Evolutionary conservation across 2,113 vertebrate genomes (phyloP).

Genomic region (Eurypyga helias): DNA sequence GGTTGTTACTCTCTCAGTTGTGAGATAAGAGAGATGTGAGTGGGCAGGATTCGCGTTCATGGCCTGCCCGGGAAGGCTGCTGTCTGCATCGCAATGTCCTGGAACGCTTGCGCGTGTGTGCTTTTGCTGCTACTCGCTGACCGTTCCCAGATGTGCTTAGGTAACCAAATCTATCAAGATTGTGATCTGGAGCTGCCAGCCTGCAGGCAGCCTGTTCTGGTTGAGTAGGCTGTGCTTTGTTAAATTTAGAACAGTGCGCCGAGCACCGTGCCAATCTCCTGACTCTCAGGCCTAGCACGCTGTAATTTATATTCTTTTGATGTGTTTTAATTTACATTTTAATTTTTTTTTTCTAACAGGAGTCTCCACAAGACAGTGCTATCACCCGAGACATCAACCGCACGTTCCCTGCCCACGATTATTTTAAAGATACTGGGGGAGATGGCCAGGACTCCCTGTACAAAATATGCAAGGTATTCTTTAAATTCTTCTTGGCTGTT

Average conservation of each 20-base stretch:
- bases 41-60: neutral
- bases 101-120: neutral
- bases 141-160: neutral
- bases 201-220: conserved; percentile 4
- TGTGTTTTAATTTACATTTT: neutral
- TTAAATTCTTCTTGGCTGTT: neutral
- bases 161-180: neutral
- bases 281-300: neutral
- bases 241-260: neutral
- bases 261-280: neutral
- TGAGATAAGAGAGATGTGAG: neutral
- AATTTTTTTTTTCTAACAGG: conserved; percentile 72
- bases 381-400: conserved; percentile 98
- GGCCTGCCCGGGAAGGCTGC: neutral
- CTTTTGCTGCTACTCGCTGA: neutral
- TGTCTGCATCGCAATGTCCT: neutral
- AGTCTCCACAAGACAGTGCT: conserved; percentile 97
- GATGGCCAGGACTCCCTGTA: conserved; percentile 98
- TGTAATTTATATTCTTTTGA: neutral
- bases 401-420: conserved; percentile 98
- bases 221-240: neutral
- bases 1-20: neutral
- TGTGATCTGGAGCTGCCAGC: neutral
- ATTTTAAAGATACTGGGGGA: conserved; percentile 98
- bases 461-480: conserved; percentile 97